Base-by-base conservation (phyloP, 2,797 vertebrate genomes). In the Helostoma temminkii region DNA sequence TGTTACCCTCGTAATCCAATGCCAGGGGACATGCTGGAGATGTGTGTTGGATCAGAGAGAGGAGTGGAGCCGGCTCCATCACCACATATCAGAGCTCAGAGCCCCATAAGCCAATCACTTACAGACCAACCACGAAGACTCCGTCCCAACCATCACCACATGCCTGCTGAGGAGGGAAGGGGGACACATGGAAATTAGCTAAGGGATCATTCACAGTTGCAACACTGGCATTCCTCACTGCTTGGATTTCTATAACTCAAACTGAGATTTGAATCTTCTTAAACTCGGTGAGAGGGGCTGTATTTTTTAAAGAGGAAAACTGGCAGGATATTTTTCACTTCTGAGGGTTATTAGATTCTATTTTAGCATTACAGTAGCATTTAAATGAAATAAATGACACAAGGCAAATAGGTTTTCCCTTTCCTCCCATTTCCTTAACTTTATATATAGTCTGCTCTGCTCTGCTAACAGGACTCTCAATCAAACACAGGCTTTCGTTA, bases 91-190 rank as follows among this genome's bases (percentile, higher is more conserved):
- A 83, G 68, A 76, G 75, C 77, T 67, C 79, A 9, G 58, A 85
- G 75, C 70, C 74, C 74, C 76, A 67, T 78, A 80, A 83, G 82
- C 84, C 72, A 84, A 84, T 78, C 76, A 76, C 81, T 89, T 80
- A 82, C 68, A 84, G 85, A 92, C 88, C 90, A 90, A 91, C 90
- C 88, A 85, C 85, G 75, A 76, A 74, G 88, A 69, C 76, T 72
- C 50, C 46, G 59, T 72, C 76, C 75, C 64, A 46, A 81, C 81
- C 76, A 34, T 76, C 84, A 76, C 78, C 82, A 82, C 83, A 89
- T 71, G 86, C 50, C 80, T 68, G 76, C 77, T 69, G 43, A 68
- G 59, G 61, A 70, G 66, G 47, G 78, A 72, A 42, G 62, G 55
- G 64, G 61, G 66, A 52, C 54, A 78, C 60, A 57, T 84, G 87